phyloP scores from a whole-genome alignment of 2,113 vertebrate genomes.

The Galeopterus variegatus region DNA sequence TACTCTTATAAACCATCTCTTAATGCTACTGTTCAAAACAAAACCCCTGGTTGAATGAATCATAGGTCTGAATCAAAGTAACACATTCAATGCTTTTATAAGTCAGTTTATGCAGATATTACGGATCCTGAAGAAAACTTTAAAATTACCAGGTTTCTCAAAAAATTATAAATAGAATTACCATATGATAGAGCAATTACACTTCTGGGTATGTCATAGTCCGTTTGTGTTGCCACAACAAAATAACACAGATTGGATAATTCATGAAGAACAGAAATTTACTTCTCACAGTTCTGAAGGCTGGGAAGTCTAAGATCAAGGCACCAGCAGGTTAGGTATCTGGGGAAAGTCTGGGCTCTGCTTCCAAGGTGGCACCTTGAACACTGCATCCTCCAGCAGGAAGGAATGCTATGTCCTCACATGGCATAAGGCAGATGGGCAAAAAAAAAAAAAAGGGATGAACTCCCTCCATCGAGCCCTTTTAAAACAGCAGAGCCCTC shows the following conservation, averaged over 20 bases:
- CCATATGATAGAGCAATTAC: background rate
- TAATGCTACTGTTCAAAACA: constrained; percentile 1
- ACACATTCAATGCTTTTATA: background rate
- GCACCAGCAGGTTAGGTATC: background rate
- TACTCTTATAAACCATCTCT: background rate
- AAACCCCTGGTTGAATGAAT: background rate
- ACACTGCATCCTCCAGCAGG: background rate
- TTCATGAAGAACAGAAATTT: background rate
- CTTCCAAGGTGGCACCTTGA: background rate
- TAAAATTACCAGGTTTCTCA: background rate
- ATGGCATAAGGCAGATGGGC: background rate
- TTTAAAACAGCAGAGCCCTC: background rate
- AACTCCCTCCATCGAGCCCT: background rate
- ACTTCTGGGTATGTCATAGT: background rate
- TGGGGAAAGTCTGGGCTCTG: background rate
- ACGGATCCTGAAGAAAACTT: background rate
- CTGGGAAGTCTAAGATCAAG: background rate
- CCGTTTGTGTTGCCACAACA: background rate
- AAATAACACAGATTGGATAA: background rate
- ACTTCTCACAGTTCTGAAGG: background rate
- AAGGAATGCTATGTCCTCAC: background rate
- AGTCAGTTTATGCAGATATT: background rate
- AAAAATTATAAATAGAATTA: constrained; percentile 25
- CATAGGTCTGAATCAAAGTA: background rate
- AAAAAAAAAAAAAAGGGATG: background rate